A percentile compares a stretch with the other conserved stretches of the same genome.
Conservation (phyloP, 2,113 vertebrate genomes). For the Pelodiscus sinensis region DNA sequence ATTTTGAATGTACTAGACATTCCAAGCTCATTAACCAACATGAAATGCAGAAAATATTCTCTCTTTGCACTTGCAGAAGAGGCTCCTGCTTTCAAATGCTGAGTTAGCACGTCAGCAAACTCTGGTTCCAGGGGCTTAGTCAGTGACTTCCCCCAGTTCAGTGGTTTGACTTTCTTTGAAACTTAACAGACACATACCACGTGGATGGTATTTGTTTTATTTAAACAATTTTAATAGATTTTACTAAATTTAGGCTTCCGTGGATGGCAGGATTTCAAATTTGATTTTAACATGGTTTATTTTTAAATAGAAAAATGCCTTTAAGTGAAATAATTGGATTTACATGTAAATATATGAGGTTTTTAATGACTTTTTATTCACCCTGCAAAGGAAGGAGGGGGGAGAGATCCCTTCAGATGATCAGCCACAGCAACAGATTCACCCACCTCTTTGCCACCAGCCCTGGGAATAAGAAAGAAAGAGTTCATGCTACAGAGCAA, state of each 20-base stretch:
- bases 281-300: background rate
- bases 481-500: background rate
- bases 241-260: background rate
- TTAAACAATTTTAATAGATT: background rate
- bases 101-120: background rate
- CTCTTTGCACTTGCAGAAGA: background rate
- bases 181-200: background rate
- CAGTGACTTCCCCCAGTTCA: background rate
- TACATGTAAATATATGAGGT: background rate
- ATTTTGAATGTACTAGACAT: too few species aligned
- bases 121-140: background rate
- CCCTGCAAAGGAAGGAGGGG: background rate
- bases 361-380: background rate
- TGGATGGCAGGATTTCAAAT: background rate
- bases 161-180: background rate
- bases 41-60: background rate
- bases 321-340: background rate
- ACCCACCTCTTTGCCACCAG: too few species aligned
- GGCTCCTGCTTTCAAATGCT: background rate
- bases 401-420: background rate
- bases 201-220: background rate
- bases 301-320: background rate
- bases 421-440: background rate
- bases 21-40: background rate
- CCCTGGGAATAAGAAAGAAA: background rate